phyloP scores from a whole-genome alignment of 2,113 vertebrate species.

The Thinocorus orbignyianus region DNA sequence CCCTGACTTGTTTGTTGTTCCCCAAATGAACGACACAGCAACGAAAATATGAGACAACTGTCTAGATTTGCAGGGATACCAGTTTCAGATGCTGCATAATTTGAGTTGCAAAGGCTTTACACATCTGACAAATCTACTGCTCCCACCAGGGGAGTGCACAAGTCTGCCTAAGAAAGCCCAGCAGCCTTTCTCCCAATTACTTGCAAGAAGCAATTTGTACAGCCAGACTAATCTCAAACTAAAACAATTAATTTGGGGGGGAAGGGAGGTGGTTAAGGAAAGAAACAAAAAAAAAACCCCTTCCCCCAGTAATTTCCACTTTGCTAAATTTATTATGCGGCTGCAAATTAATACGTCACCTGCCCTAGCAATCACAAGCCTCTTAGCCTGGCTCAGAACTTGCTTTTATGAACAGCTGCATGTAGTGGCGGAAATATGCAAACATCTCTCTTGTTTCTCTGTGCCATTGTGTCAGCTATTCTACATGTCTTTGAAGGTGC shows the following conservation, averaged over 20 bases:
- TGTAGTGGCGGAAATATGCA: constrained; percentile 36
- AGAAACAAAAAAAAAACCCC: background rate
- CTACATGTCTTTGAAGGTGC: constrained; percentile 47
- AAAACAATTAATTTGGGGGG: background rate
- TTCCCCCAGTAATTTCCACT: background rate
- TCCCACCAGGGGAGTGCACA: constrained; percentile 1
- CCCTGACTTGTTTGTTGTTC: background rate
- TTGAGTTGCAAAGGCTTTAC: background rate
- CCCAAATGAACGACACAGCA: fast-evolving
- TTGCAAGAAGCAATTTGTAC: background rate
- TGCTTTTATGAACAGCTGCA: constrained; percentile 48
- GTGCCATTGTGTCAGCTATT: constrained; percentile 54
- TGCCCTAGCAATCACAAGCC: constrained; percentile 13
- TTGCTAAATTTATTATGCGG: background rate
- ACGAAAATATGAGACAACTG: background rate
- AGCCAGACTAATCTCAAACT: constrained; percentile 24
- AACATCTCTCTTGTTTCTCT: constrained; percentile 34
- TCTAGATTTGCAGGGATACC: background rate
- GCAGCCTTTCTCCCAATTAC: background rate
- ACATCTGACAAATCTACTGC: background rate
- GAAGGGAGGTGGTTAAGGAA: too few species aligned
- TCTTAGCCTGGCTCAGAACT: background rate
- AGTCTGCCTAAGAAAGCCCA: constrained; percentile 7
- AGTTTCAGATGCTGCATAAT: background rate
- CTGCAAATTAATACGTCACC: constrained; percentile 33